These are phyloP conservation scores for Oreocharis arfaki DNA, from an alignment of 2,113 vertebrate genomes.

Conservation along the genomic window DNA sequence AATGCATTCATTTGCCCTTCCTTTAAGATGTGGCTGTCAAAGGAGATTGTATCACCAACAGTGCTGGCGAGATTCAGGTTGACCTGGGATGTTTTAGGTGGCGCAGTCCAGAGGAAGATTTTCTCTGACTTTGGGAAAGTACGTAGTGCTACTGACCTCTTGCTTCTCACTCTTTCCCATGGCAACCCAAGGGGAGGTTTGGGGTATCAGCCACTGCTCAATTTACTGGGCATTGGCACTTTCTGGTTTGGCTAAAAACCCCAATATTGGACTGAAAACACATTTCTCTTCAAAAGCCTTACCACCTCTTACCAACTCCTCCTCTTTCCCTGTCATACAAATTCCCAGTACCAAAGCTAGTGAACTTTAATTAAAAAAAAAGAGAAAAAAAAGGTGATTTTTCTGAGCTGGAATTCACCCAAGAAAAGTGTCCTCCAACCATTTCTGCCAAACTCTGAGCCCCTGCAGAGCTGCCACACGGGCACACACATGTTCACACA, in stretches of 20 bases:
- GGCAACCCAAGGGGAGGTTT: not conserved
- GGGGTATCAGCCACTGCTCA: not conserved
- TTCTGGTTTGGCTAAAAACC: not conserved
- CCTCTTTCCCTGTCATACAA: not conserved
- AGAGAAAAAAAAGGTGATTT: not conserved
- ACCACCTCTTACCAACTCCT: not conserved
- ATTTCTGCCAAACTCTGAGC: not conserved
- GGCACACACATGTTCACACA: not conserved
- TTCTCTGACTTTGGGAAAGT: not conserved
- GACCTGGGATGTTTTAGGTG: not conserved
- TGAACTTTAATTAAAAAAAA: not conserved
- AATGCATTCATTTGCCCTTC: slow-evolving; percentile 12
- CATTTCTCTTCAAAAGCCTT: not conserved
- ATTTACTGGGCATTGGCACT: not conserved
- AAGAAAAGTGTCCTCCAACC: not conserved
- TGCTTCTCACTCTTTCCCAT: not conserved
- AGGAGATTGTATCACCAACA: not conserved
- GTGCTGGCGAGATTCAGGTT: not conserved
- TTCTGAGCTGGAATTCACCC: not conserved
- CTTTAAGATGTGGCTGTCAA: not conserved
- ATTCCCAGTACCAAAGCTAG: not conserved
- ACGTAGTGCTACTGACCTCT: not conserved
- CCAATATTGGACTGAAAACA: not conserved
- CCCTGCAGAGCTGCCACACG: not conserved
- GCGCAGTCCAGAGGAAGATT: not conserved